These are phyloP conservation scores for Sceloporus tristichus DNA, from an alignment of 2,113 vertebrate genomes.

Conservation along the genomic window DNA sequence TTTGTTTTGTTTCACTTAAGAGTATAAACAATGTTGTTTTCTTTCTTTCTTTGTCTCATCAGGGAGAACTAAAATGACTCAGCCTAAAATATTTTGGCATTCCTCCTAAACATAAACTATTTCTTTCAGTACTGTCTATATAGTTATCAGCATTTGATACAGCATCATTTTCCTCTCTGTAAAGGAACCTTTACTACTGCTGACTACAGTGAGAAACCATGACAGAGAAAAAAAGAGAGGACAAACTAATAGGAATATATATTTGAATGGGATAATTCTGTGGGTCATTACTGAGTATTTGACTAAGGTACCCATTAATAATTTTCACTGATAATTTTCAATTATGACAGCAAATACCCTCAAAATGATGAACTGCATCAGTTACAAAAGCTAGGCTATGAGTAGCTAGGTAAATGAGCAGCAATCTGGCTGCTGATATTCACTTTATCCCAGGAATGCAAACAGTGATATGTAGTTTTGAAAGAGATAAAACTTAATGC, in stretches of 20 bases:
- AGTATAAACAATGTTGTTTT: background rate
- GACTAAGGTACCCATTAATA: background rate
- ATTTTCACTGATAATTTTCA: conserved; percentile 22
- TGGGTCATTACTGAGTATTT: background rate
- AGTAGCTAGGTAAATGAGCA: background rate
- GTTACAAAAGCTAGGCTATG: conserved; percentile 1
- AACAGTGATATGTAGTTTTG: conserved; percentile 1
- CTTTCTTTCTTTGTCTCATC: background rate
- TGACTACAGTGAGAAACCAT: conserved; percentile 2
- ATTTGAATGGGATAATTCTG: background rate
- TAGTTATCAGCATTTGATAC: background rate
- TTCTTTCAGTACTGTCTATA: background rate
- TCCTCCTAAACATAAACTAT: background rate
- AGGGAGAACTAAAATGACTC: background rate
- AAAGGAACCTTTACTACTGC: background rate
- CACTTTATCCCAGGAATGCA: conserved; percentile 32
- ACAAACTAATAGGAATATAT: background rate
- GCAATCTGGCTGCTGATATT: background rate
- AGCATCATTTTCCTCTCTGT: conserved; percentile 9
- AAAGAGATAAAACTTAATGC: conserved; percentile 67
- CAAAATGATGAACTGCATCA: conserved; percentile 36
- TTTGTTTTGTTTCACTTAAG: conserved; percentile 6
- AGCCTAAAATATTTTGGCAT: background rate
- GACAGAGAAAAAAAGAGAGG: background rate
- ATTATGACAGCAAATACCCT: conserved; percentile 37